phyloP scores from a whole-genome alignment of 2,888 invertebrate genomes.

The Abrostola triplasia region DNA sequence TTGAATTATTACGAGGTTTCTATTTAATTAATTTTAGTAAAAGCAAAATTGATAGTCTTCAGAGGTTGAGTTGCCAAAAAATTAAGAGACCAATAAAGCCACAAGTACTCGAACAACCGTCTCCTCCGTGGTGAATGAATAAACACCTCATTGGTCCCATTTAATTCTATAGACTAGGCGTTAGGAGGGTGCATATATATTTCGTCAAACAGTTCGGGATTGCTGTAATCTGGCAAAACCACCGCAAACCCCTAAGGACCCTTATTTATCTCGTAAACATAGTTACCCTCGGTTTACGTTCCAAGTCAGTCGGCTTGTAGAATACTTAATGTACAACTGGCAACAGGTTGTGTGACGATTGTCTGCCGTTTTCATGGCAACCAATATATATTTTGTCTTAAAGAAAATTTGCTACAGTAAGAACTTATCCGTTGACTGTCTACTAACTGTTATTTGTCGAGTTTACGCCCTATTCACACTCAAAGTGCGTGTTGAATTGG shows the following conservation, averaged over 20 bases:
- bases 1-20: no score
- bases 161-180: slow-evolving; percentile 1
- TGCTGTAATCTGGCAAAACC: slow-evolving; percentile 18
- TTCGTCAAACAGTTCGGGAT: background rate
- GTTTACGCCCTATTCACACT: no score
- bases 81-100: background rate
- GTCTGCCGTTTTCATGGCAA: slow-evolving; percentile 27
- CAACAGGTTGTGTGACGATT: slow-evolving; percentile 42
- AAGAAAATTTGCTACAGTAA: background rate
- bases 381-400: slow-evolving; percentile 10
- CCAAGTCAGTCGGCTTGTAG: slow-evolving; percentile 18
- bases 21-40: no score
- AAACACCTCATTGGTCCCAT: background rate
- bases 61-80: no score
- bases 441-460: no score
- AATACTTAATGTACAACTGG: slow-evolving; percentile 10
- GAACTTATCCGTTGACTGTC: no score
- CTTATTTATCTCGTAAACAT: slow-evolving; percentile 11
- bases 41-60: no score
- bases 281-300: slow-evolving; percentile 15
- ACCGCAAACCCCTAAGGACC: slow-evolving; percentile 29
- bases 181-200: slow-evolving; percentile 33
- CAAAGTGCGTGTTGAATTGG: no score
- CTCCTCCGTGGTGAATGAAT: background rate
- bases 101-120: no score